Base-by-base conservation (phyloP, 2,888 invertebrate species). In the Dascillus cervinus region DNA sequence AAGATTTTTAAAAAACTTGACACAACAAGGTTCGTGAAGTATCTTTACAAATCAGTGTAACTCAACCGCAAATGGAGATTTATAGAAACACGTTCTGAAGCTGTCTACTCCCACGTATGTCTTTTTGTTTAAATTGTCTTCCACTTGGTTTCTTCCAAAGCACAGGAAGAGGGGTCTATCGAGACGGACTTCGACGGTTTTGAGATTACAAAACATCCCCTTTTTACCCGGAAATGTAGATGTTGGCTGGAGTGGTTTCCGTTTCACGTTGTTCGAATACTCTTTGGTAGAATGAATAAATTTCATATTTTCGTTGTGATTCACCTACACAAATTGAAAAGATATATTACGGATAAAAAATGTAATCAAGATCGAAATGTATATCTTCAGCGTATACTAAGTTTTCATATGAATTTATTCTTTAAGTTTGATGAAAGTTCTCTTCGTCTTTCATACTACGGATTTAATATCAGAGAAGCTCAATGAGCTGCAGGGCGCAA, bases 401-500 rank as follows among this genome's bases (percentile, higher is more conserved):
- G 33, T 22, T 26, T 32, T 25, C 37, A 31, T 37, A 34, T 41
- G 26, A 29, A 36, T 37, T 42, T 44, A 34, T 42, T 43, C 39
- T 39, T 36, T 39, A 47, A 44, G 32, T 46, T 41, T 43, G 34
- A 45, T 46, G 46, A 43, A 47, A 45, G 38, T 48, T n/a, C n/a
- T 41, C 37, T 32, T 41, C 39, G 39, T 44, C 46, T 50, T 48
- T 49, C 49, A 50, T 46, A 41, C 37, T 43, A n/a, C 39, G 50
- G 49, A 49, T 51, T 52, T 52, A 55, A 53, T 55, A 50, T 50
- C 39, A 44, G 46, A 44, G 47, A 49, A 52, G 46, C 46, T 40
- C 36, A 22, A 39, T 31, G 38, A 43, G 53, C 50, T 47, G 40
- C 38, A 43, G 47, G 50, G 47, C 43, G 48, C 49, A 44, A 52